phyloP scores from a whole-genome alignment of 2,888 invertebrate genomes.

The Lydus trimaculatus region DNA sequence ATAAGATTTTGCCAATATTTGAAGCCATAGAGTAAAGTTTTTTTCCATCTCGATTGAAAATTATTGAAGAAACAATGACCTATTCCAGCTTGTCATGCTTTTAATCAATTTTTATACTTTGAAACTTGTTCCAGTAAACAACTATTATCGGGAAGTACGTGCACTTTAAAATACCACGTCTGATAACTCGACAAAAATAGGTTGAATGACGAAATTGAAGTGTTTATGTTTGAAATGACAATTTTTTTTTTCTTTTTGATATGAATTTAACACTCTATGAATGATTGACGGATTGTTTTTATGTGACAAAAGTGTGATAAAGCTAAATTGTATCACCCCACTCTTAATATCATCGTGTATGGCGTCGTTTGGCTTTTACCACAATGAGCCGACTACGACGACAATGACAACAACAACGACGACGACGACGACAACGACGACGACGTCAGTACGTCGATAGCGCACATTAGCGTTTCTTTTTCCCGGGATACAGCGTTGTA shows the following conservation, averaged over 20 bases:
- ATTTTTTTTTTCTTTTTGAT: not conserved
- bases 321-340: not conserved
- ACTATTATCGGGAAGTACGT: not conserved
- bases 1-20: no score
- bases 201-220: not conserved
- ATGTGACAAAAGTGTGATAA: not conserved
- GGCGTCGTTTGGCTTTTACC: slow-evolving; percentile 5
- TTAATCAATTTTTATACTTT: not conserved
- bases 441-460: slow-evolving; percentile 1
- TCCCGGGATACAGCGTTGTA: not conserved
- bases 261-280: not conserved
- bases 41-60: no score
- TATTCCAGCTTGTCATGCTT: not conserved
- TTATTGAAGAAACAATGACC: not conserved
- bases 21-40: no score
- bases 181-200: not conserved
- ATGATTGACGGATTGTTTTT: not conserved
- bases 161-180: not conserved
- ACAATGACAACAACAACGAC: not conserved
- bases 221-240: not conserved
- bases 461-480: not conserved
- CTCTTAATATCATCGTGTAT: not conserved
- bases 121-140: not conserved
- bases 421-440: no score
- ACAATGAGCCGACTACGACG: not conserved